Conservation (phyloP, 2,797 vertebrate genomes). For the Cyclura pinguis region DNA sequence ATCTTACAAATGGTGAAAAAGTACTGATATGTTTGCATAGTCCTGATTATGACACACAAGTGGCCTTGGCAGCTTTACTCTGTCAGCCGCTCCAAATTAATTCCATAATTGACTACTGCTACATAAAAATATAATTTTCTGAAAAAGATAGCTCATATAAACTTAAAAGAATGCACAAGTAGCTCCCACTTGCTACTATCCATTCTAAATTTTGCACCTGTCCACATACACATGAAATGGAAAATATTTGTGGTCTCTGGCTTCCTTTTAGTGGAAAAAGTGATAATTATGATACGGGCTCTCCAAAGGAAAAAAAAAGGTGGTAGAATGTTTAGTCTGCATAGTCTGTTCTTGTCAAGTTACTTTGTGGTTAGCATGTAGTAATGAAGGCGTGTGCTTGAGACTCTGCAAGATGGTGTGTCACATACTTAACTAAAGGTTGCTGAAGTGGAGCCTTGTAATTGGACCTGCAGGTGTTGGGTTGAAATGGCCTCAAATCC, state of each 20-base stretch:
- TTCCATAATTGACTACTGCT: neutral
- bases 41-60: neutral
- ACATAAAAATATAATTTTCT: slow-evolving; percentile 27
- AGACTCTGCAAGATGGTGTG: slow-evolving; percentile 30
- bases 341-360: slow-evolving; percentile 61
- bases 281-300: slow-evolving; percentile 71
- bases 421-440: neutral
- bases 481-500: slow-evolving; percentile 1
- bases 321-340: slow-evolving; percentile 74
- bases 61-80: slow-evolving; percentile 26
- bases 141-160: slow-evolving; percentile 15
- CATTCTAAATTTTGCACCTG: slow-evolving; percentile 62
- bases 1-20: neutral
- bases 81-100: slow-evolving; percentile 19
- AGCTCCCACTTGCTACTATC: slow-evolving; percentile 46
- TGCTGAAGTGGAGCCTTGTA: neutral
- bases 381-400: slow-evolving; percentile 56
- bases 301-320: slow-evolving; percentile 53
- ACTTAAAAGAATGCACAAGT: slow-evolving; percentile 14
- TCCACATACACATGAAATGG: slow-evolving; percentile 58
- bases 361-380: slow-evolving; percentile 67
- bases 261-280: slow-evolving; percentile 69
- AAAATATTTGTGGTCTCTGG: slow-evolving; percentile 70
- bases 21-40: neutral
- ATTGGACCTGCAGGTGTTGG: slow-evolving; percentile 7